Evolutionary conservation across 2,113 vertebrate genomes (phyloP).

Genomic region (Nibea coibor): DNA sequence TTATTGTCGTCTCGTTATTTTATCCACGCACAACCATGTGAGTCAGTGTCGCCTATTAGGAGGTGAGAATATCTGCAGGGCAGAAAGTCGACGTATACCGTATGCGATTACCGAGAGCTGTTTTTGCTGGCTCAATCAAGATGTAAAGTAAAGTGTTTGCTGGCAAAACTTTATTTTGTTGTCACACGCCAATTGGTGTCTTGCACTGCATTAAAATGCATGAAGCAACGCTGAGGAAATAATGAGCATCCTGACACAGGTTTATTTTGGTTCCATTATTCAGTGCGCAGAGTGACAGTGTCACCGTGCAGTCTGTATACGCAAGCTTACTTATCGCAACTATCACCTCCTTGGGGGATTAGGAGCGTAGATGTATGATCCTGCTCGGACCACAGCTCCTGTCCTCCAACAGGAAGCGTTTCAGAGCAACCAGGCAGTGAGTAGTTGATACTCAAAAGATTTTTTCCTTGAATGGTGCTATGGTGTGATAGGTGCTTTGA

Average conservation of each 20-base stretch:
- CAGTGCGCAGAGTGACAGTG: constrained; percentile 7
- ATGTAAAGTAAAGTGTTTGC: neutral
- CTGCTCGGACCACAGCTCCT: neutral
- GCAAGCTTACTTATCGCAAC: neutral
- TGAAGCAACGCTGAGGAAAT: constrained; percentile 21
- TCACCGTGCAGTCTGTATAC: neutral
- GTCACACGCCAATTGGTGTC: constrained; percentile 3
- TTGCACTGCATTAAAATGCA: constrained; percentile 16
- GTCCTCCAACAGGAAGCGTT: neutral
- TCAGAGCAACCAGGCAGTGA: neutral
- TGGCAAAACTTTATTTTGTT: neutral
- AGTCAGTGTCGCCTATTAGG: neutral
- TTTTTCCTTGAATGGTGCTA: neutral
- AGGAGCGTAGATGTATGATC: neutral
- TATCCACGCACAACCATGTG: neutral
- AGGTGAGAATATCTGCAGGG: constrained; percentile 2
- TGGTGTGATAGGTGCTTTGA: neutral
- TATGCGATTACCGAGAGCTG: neutral
- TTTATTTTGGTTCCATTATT: constrained; percentile 20
- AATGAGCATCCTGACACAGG: constrained; percentile 22
- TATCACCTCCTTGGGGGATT: neutral
- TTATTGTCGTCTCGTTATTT: neutral
- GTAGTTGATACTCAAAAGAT: neutral
- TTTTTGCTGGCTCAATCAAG: neutral
- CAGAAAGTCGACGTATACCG: neutral